Conservation (phyloP, 2,113 vertebrate species). For the Serilophus lunatus region DNA sequence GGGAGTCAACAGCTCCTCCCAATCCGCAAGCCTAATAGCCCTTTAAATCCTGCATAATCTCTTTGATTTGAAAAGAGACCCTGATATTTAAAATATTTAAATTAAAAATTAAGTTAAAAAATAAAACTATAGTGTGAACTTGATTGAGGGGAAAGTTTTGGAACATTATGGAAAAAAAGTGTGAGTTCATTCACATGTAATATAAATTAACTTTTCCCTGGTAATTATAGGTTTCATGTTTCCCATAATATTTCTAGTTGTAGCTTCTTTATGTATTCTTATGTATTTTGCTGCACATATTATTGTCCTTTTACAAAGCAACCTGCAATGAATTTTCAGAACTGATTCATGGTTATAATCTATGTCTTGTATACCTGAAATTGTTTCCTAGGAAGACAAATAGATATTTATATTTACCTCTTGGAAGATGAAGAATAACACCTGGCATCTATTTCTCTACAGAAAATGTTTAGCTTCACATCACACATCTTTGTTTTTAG, state of each 20-base stretch:
- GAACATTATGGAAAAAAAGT: background rate
- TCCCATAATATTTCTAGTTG: background rate
- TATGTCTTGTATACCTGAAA: background rate
- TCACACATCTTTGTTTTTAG: slow-evolving; percentile 1
- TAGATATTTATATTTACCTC: background rate
- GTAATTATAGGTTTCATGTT: background rate
- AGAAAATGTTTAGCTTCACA: slow-evolving; percentile 10
- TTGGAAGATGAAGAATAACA: background rate
- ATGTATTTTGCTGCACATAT: background rate
- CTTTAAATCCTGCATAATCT: background rate
- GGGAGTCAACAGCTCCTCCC: background rate
- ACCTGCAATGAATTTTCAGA: background rate
- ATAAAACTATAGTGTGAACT: background rate
- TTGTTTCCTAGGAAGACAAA: background rate
- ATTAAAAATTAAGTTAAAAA: background rate
- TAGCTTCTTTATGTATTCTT: background rate
- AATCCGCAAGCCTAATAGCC: background rate
- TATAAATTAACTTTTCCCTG: background rate
- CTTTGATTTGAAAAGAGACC: background rate
- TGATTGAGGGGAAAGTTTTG: background rate
- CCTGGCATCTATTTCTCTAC: background rate
- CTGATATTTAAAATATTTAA: background rate
- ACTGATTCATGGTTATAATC: background rate
- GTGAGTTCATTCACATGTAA: background rate
- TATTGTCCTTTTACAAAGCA: background rate